Evolutionary conservation across 2,888 invertebrate genomes (phyloP), one percentile per base, ranked within the genome.

Genomic region (Leptodirus hochenwartii): DNA sequence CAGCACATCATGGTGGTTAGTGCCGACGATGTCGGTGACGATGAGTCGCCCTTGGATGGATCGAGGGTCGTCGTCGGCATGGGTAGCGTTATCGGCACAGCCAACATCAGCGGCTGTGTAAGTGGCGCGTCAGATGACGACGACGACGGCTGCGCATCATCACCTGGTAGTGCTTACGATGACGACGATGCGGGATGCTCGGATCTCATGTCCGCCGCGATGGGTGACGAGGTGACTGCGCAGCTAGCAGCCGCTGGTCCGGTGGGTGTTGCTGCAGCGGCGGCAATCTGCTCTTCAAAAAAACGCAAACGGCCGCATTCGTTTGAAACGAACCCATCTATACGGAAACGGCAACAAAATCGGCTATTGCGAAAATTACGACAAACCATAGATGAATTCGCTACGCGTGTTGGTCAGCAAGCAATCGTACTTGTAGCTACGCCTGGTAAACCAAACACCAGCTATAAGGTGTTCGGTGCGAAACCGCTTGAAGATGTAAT

Each of bases 401-500:
- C 91, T 33, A 91, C 91, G 1, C 67, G 93, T 42, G 93, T 95
- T 31, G 95, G 95, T 1, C 93, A 95, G 52, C 95, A 95, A 56
- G 95, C 95, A 1, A 78, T 95, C 31, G 91, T 95, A 28, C 61
- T 95, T 47, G 88, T 93, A 34, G 91, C 91, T 27, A 93, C 91
- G 14, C 93, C 95, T 1, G 91, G 93, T 28, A 91, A 93, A 59
- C 84, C 90, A 40, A 85, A 84, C 59, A 87, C 88, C 34, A 87
- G 88, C 51, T 95, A 88, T 60, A 87, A 91, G 58, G 91, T 91
- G 41, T 93, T 93, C 54, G 85, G 93, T 13, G 93, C 93, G 37
- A 93, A 93, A 58, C 95, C 95, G 6, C 61, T 95, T 12, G 93
- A 95, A 59, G 90, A 87, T 64, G 91, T 95, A 39, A 85, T 91